Conservation (phyloP, 2,113 vertebrate genomes). For the Myocastor coypus region DNA sequence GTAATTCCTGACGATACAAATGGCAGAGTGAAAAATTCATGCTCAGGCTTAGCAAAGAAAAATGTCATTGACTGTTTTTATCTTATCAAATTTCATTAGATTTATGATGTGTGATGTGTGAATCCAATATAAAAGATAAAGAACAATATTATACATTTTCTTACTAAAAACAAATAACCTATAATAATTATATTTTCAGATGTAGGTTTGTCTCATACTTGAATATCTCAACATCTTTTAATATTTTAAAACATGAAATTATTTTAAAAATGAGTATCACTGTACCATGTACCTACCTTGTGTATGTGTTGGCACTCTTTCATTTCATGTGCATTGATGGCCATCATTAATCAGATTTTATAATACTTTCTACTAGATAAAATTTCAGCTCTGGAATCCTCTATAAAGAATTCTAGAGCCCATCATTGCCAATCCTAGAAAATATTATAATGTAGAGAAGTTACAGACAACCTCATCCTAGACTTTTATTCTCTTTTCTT, state of each 20-base stretch:
- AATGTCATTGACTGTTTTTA: conserved; percentile 7
- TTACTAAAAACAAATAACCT: neutral
- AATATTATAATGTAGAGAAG: neutral
- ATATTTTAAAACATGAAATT: neutral
- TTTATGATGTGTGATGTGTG: conserved; percentile 39
- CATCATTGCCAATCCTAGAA: too few relatives aligned
- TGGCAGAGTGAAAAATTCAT: conserved; percentile 56
- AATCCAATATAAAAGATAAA: conserved; percentile 54
- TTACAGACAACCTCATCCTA: neutral
- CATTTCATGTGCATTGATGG: neutral
- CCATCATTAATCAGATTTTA: neutral
- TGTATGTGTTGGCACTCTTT: neutral
- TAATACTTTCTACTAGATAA: neutral
- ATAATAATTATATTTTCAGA: too few relatives aligned
- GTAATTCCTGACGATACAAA: neutral
- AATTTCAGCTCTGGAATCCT: neutral
- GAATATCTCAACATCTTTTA: neutral
- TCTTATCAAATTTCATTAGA: conserved; percentile 48
- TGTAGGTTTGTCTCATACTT: too few relatives aligned
- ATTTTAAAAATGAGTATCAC: neutral
- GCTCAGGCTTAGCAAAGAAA: conserved; percentile 38
- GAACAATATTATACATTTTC: neutral
- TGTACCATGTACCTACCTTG: neutral
- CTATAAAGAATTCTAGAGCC: neutral
- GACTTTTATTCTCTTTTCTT: neutral